Percentiles rank a stretch among this genome's conserved stretches.
These are phyloP conservation scores for Rhagonycha lutea DNA, from an alignment of 2,888 invertebrate genomes.

Conservation along the genomic window DNA sequence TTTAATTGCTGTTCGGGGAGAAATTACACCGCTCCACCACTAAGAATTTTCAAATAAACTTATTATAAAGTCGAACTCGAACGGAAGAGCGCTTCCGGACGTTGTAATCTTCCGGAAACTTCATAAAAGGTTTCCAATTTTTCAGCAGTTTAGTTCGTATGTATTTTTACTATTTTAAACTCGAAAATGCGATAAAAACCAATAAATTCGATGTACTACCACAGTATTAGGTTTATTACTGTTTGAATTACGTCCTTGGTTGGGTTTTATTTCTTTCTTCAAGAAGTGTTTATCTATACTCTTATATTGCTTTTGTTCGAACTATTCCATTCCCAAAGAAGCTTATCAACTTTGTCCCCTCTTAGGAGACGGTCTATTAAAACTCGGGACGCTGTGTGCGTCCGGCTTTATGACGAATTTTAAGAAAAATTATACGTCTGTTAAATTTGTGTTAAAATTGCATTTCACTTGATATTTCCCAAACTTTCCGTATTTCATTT, in stretches of 20 bases:
- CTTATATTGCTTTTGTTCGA: conserved; percentile 29
- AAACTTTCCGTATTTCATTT: conserved; percentile 15
- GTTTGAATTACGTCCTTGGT: conserved; percentile 23
- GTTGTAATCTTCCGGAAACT: conserved; percentile 17
- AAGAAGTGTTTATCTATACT: conserved; percentile 33
- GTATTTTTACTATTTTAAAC: not conserved
- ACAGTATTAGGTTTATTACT: conserved; percentile 21
- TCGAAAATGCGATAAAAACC: not conserved
- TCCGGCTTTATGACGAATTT: not conserved
- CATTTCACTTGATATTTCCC: conserved; percentile 17
- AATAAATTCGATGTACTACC: conserved; percentile 1
- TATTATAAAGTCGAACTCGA: conserved; percentile 25
- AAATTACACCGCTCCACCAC: conserved; percentile 31
- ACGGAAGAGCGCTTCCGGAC: conserved; percentile 19
- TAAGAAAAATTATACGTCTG: conserved; percentile 19
- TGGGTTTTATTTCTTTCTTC: conserved; percentile 33
- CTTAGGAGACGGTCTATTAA: not conserved
- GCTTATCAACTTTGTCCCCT: conserved; percentile 21
- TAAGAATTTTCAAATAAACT: conserved; percentile 33
- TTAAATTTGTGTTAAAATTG: conserved; percentile 33
- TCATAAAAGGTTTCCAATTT: conserved; percentile 5
- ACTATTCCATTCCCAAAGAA: conserved; percentile 20
- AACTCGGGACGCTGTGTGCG: not conserved
- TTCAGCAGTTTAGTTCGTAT: not conserved
- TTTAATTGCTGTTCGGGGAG: conserved; percentile 34